Percentiles rank a stretch among this genome's conserved stretches.
These are phyloP conservation scores for Lymantria monacha DNA, from an alignment of 2,888 invertebrate species.

Conservation along the genomic window DNA sequence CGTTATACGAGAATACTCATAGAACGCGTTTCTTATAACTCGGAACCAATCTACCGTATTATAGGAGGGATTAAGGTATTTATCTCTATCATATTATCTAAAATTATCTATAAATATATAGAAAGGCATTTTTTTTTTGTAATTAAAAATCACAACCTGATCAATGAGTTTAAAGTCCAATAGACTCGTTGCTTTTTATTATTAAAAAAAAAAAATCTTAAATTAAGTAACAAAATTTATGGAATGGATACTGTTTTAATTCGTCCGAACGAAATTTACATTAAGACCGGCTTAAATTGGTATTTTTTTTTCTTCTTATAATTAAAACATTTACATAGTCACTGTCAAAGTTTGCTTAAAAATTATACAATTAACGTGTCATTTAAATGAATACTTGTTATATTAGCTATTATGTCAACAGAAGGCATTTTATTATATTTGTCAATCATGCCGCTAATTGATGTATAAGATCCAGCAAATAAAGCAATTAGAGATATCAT, in stretches of 20 bases:
- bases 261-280: background rate
- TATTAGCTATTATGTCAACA: constrained; percentile 20
- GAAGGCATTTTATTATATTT: constrained; percentile 39
- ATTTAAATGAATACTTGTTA: constrained; percentile 20
- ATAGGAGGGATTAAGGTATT: background rate
- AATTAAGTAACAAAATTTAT: background rate
- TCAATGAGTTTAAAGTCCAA: constrained; percentile 28
- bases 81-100: background rate
- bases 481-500: constrained; percentile 62
- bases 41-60: no score
- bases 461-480: constrained; percentile 66
- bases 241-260: background rate
- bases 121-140: constrained; percentile 9
- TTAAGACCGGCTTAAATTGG: background rate
- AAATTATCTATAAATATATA: background rate
- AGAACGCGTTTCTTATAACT: no score
- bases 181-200: constrained; percentile 15
- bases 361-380: constrained; percentile 21
- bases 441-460: constrained; percentile 58
- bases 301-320: background rate
- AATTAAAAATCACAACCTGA: constrained; percentile 31
- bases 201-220: background rate
- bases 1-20: no score
- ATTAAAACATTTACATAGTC: background rate
- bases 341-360: background rate